Conservation (phyloP, 2,797 vertebrate species). For the Gephyroberyx darwinii region DNA sequence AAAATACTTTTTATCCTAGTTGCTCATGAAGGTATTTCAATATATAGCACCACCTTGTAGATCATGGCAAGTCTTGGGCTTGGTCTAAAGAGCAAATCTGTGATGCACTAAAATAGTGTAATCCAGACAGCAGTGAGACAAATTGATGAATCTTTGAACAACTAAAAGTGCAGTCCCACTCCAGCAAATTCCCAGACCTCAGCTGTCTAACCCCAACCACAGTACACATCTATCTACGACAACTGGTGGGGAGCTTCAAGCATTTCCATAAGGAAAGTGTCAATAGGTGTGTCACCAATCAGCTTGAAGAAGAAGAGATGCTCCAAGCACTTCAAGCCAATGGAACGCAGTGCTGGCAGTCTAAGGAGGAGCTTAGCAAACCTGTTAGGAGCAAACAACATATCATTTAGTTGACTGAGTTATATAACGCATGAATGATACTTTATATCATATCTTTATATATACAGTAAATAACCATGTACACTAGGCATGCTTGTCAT, state of each 20-base stretch:
- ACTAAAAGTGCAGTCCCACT: constrained; percentile 87
- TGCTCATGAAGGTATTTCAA: constrained; percentile 78
- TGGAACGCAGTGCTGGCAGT: constrained; percentile 93
- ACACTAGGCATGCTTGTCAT: no score
- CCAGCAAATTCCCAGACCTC: constrained; percentile 79
- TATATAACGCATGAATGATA: no score
- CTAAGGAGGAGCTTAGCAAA: constrained; percentile 96
- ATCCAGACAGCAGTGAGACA: constrained; percentile 84
- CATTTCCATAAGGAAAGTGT: constrained; percentile 99
- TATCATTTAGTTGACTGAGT: background rate
- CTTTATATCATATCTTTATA: no score
- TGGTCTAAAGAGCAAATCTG: constrained; percentile 83
- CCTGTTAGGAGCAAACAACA: constrained; percentile 68
- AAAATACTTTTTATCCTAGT: constrained; percentile 76
- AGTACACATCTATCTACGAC: constrained; percentile 76
- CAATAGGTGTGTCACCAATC: constrained; percentile 96
- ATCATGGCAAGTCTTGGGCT: constrained; percentile 83
- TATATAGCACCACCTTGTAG: constrained; percentile 84
- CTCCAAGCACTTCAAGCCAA: constrained; percentile 96
- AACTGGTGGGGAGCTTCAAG: constrained; percentile 94
- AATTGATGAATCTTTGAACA: constrained; percentile 83
- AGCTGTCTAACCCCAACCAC: constrained; percentile 77
- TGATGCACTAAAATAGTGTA: constrained; percentile 78
- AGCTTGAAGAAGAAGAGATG: constrained; percentile 99
- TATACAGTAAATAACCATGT: no score